Evolutionary conservation across 2,888 invertebrate genomes (phyloP).

Genomic region (Ormia ochracea): DNA sequence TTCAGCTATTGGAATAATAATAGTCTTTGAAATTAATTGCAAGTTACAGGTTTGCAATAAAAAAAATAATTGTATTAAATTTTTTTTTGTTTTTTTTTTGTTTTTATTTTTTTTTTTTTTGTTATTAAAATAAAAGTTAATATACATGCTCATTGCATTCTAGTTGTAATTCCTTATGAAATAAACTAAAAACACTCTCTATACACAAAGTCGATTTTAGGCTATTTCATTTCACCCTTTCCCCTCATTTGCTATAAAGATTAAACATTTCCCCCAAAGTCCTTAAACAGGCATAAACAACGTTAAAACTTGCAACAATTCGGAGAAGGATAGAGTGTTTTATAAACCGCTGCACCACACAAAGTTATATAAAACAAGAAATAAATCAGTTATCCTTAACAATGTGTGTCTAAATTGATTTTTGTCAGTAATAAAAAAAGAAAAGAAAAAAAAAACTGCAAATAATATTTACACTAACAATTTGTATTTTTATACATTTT

Average conservation of each 20-base stretch:
- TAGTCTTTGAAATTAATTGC: no score
- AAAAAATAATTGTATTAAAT: no score
- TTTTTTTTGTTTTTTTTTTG: no score
- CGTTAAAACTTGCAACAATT: conserved; percentile 51
- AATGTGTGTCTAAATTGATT: conserved; percentile 50
- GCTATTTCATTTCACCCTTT: conserved; percentile 26
- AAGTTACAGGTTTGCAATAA: no score
- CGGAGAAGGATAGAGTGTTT: conserved; percentile 76
- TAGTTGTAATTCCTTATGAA: conserved; percentile 24
- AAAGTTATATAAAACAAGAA: conserved; percentile 41
- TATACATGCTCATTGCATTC: background rate
- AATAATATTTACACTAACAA: conserved; percentile 5
- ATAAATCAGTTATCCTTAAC: conserved; percentile 10
- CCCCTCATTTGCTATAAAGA: background rate
- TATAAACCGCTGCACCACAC: conserved; percentile 57
- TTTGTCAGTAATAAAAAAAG: conserved; percentile 40
- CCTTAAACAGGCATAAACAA: conserved; percentile 11
- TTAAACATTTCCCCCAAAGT: background rate
- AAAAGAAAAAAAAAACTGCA: conserved; percentile 14
- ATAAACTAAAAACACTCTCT: conserved; percentile 51
- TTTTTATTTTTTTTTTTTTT: no score
- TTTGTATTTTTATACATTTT: conserved; percentile 22
- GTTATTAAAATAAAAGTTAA: no score
- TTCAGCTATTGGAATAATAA: no score
- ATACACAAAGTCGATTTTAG: conserved; percentile 53